Base-by-base conservation (phyloP, 2,113 vertebrate species). In the Tachysurus fulvidraco region DNA sequence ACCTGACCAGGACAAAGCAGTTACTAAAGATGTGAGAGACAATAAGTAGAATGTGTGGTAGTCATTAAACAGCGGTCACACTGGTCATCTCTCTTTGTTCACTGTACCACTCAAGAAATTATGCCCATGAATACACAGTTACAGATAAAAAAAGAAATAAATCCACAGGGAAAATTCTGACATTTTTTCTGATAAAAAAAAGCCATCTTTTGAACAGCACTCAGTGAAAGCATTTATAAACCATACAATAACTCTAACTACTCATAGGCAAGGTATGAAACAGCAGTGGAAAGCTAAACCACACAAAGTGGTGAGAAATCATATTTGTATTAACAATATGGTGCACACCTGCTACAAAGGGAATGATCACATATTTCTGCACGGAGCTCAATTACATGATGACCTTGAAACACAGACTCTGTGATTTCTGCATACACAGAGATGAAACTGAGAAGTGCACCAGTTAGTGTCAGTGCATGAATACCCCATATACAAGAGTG, bases 341-440 rank as follows among this genome's bases (percentile, higher is more conserved):
- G 92, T 89, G 89, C 89, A 67, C 83, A 83, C 90, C 86, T 91
- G 86, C 91, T 89, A 91, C 88, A 92, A 78, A 78, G 89, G 84
- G 91, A 88, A 81, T 88, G 90, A 92, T 92, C 91, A 93, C 94
- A 93, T 85, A 81, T 91, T 73, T 93, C 89, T 90, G 28, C 50
- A 76, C 36, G 44, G 71, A 83, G 81, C 59, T 83, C 81, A 92
- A 89, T 93, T 92, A 92, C 86, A 87, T 88, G 88, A 86, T 90
- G 91, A 94, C 94, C 94, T 93, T 93, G 91, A 93, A 81, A 88
- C 54, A 30, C 21, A 54, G 74, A 83, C 21, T 77, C 71, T 28
- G 11, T 67, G 36, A 86, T 86, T 88, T 64, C 28, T 62, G 84
- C 81, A 85, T 67, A 67, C 46, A 64, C 55, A 10, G 16, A 54